phyloP scores from a whole-genome alignment of 2,113 vertebrate genomes.

The Myanophis thanlyinensis region DNA sequence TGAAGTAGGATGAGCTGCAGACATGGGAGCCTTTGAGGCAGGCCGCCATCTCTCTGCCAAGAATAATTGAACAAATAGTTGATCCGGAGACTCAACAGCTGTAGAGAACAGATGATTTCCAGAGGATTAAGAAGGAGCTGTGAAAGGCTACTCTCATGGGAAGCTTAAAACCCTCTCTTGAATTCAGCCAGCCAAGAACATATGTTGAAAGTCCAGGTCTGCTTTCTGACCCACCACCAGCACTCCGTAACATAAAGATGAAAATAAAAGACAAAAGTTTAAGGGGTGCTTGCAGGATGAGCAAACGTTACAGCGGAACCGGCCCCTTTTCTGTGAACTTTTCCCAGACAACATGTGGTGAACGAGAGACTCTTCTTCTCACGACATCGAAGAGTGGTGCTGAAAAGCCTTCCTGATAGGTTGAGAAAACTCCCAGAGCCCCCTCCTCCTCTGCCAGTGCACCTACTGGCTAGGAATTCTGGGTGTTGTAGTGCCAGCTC shows the following conservation, averaged over 20 bases:
- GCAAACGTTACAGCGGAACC: not conserved
- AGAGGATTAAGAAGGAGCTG: constrained; percentile 73
- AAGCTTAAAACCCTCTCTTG: constrained; percentile 63
- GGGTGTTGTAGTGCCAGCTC: not conserved
- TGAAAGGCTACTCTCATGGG: constrained; percentile 74
- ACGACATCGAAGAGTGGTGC: not conserved
- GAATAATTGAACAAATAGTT: constrained; percentile 80
- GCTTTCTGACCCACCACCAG: constrained; percentile 38
- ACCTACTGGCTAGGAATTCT: not conserved
- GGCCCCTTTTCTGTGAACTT: not conserved
- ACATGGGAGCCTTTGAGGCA: constrained; percentile 71
- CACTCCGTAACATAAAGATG: not conserved
- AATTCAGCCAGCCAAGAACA: constrained; percentile 58
- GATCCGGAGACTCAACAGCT: constrained; percentile 77
- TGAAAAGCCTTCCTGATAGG: not conserved
- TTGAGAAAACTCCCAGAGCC: not conserved
- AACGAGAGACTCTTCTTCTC: not conserved
- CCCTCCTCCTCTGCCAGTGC: rapidly evolving
- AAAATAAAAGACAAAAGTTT: not conserved
- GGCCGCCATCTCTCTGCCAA: constrained; percentile 63
- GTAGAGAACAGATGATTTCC: constrained; percentile 75
- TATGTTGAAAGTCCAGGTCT: constrained; percentile 57
- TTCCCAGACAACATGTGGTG: not conserved
- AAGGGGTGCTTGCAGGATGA: not conserved
- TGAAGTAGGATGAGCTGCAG: constrained; percentile 66